Conservation (phyloP, 2,113 vertebrate genomes). For the Ciconia boyciana region DNA sequence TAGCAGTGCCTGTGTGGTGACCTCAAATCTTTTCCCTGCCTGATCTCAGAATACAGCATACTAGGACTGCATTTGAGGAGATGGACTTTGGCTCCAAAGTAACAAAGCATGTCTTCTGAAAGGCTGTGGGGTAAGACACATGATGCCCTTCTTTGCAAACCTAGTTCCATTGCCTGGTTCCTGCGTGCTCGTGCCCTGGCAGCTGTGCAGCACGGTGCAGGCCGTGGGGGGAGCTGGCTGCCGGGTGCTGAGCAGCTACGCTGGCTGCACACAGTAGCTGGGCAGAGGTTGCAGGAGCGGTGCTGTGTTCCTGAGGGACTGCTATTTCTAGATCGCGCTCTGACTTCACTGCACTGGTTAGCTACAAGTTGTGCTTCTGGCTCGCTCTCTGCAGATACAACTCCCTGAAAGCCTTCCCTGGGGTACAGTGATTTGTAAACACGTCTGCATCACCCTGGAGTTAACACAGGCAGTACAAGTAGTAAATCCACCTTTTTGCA, state of each 20-base stretch:
- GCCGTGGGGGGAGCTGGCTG: accelerated
- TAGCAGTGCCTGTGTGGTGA: not conserved
- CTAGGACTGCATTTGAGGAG: not conserved
- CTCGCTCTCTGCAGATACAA: not conserved
- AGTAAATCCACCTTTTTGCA: not conserved
- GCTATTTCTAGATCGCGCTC: not conserved
- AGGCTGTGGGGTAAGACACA: not conserved
- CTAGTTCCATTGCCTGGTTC: not conserved
- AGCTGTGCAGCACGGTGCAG: accelerated
- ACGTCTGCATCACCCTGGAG: not conserved
- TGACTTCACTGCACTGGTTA: not conserved
- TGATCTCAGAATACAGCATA: not conserved
- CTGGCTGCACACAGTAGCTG: not conserved
- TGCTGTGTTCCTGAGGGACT: not conserved
- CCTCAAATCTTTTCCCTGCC: not conserved
- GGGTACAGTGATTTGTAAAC: not conserved
- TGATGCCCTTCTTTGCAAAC: not conserved
- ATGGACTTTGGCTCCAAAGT: not conserved
- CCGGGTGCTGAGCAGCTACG: accelerated
- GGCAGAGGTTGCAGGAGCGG: not conserved
- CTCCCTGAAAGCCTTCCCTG: not conserved
- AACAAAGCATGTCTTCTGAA: not conserved
- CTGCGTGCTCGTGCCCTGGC: accelerated
- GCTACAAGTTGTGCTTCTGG: not conserved
- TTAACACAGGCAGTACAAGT: not conserved